A percentile compares a stretch with the other conserved stretches of the same genome.
Evolutionary conservation across 2,113 vertebrate genomes (phyloP).

Genomic region (Antechinus flavipes): DNA sequence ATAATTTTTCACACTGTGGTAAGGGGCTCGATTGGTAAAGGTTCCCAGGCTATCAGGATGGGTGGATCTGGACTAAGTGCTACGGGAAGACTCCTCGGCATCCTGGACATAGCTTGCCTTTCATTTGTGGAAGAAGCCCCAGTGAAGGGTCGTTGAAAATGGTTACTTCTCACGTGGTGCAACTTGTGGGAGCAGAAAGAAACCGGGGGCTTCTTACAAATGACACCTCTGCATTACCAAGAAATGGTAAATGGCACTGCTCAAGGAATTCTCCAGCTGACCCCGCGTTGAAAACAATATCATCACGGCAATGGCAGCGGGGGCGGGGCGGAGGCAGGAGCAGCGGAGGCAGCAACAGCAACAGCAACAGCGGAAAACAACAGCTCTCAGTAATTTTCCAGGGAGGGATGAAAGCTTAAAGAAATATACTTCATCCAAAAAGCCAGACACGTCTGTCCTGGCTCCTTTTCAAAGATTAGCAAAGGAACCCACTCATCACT

Average conservation of each 20-base stretch:
- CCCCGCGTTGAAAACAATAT: conserved; percentile 69
- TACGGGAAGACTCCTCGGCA: neutral
- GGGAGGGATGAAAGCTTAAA: conserved; percentile 76
- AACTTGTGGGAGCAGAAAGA: conserved; percentile 46
- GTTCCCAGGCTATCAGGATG: neutral
- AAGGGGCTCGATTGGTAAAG: neutral
- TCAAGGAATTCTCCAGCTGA: conserved; percentile 46
- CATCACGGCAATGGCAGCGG: conserved; percentile 71
- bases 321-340: conserved; percentile 1
- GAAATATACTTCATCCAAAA: conserved; percentile 76
- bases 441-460: conserved; percentile 77
- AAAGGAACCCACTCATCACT: conserved; percentile 68
- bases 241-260: neutral
- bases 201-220: conserved; percentile 59
- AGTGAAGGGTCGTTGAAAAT: neutral
- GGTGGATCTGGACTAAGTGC: neutral
- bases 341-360: neutral
- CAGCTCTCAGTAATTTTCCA: conserved; percentile 82
- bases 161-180: neutral
- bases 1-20: neutral
- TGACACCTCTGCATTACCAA: conserved; percentile 41
- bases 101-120: neutral
- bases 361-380: neutral
- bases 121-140: neutral
- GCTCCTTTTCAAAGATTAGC: conserved; percentile 79